phyloP scores from a whole-genome alignment of 2,888 invertebrate genomes.

The Epirrhoe tristata region DNA sequence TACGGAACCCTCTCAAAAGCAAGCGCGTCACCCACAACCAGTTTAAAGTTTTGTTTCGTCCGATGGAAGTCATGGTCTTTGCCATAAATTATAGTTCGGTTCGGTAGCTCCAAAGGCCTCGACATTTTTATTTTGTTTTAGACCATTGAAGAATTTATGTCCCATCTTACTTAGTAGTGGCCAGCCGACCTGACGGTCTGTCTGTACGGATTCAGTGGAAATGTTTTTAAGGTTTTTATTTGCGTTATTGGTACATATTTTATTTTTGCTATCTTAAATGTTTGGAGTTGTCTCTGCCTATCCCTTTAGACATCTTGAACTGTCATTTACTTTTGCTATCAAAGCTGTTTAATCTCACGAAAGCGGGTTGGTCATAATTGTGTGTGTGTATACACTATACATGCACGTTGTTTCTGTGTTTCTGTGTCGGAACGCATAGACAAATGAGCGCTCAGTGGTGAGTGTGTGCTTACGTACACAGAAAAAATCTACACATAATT shows the following conservation, averaged over 20 bases:
- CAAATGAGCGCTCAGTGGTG: no score
- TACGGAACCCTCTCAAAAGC: conserved; percentile 30
- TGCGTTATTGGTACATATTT: conserved; percentile 1
- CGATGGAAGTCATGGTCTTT: conserved; percentile 73
- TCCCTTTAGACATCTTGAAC: no score
- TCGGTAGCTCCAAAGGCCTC: conserved; percentile 84
- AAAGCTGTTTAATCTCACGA: no score
- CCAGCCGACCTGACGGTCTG: conserved; percentile 66
- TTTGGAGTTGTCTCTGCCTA: no score
- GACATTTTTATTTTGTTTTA: conserved; percentile 80
- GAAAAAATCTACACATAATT: no score
- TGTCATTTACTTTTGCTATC: no score
- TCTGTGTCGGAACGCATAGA: no score
- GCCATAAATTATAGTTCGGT: conserved; percentile 86
- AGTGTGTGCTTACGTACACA: no score
- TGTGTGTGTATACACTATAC: no score
- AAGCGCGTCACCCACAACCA: conserved; percentile 44
- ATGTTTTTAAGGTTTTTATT: conserved; percentile 6
- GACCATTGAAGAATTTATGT: conserved; percentile 84
- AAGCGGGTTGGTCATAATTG: no score
- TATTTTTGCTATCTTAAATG: neutral
- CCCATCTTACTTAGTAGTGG: conserved; percentile 83
- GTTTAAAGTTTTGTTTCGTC: conserved; percentile 65
- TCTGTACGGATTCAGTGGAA: conserved; percentile 9
- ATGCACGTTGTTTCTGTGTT: no score